Evolutionary conservation across 2,113 vertebrate species (phyloP).

Genomic region (Muntiacus muntjak): DNA sequence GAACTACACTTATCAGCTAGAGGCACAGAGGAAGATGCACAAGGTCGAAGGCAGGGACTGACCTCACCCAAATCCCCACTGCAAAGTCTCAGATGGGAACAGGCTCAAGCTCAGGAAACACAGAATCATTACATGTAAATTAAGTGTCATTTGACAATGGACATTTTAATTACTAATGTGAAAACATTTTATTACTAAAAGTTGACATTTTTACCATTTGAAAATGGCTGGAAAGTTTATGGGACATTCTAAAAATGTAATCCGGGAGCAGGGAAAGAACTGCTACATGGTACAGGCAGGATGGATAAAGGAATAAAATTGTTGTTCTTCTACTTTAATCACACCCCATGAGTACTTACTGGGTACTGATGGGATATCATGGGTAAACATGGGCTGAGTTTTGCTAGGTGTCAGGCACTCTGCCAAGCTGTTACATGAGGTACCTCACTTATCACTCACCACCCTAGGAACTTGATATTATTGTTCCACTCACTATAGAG

Average conservation of each 20-base stretch:
- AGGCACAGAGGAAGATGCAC: not conserved
- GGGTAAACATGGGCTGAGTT: not conserved
- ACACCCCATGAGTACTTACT: too few species aligned
- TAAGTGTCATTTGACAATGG: too few species aligned
- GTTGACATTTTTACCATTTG: not conserved
- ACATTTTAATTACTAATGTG: not conserved
- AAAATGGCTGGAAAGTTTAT: not conserved
- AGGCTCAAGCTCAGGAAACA: not conserved
- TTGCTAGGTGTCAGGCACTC: not conserved
- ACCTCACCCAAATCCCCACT: not conserved
- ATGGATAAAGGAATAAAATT: not conserved
- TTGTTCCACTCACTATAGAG: not conserved
- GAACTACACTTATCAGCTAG: not conserved
- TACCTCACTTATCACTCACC: too few species aligned
- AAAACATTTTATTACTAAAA: not conserved
- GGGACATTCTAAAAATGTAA: not conserved
- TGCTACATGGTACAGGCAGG: not conserved
- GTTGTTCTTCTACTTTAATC: not conserved
- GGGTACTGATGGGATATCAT: too few species aligned
- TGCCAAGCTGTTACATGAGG: not conserved
- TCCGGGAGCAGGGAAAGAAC: not conserved
- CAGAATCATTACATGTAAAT: not conserved
- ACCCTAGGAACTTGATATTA: not conserved
- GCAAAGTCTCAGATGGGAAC: rapidly evolving
- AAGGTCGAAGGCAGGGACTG: not conserved